Conservation (phyloP, 2,797 vertebrate genomes). For the Peromyscus nudipes region DNA sequence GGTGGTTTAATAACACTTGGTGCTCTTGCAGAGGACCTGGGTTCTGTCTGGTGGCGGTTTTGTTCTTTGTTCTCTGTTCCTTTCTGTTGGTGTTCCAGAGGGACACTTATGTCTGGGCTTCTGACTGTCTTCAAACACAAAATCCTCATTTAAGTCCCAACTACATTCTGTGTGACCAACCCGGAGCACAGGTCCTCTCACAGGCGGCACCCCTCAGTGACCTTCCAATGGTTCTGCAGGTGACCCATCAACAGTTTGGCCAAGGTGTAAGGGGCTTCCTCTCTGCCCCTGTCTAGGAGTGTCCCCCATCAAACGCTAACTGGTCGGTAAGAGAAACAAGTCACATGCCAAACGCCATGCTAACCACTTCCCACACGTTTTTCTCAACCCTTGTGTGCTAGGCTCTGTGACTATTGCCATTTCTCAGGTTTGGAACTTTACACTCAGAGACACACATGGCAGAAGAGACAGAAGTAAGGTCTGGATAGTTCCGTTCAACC, state of each 20-base stretch:
- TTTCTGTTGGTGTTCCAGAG: background rate
- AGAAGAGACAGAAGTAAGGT: background rate
- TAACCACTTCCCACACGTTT: background rate
- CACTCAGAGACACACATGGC: background rate
- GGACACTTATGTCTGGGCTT: background rate
- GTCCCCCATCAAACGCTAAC: background rate
- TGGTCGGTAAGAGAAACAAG: background rate
- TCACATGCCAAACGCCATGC: too few relatives aligned
- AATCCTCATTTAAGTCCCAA: background rate
- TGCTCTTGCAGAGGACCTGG: background rate
- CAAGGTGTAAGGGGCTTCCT: background rate
- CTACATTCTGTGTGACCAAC: conserved; percentile 1
- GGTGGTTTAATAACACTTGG: background rate
- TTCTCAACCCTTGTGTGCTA: background rate
- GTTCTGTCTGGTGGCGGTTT: background rate
- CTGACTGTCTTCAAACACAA: background rate
- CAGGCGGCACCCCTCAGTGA: background rate
- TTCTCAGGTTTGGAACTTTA: background rate
- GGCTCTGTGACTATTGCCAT: background rate
- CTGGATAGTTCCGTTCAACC: background rate
- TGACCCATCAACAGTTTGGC: background rate
- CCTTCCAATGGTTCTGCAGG: background rate
- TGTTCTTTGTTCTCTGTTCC: background rate
- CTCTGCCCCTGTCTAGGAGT: background rate
- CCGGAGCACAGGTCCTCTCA: background rate